Evolutionary conservation across 2,113 vertebrate species (phyloP), one percentile per base, ranked within the genome.

Genomic region (Brienomyrus longianalis): DNA sequence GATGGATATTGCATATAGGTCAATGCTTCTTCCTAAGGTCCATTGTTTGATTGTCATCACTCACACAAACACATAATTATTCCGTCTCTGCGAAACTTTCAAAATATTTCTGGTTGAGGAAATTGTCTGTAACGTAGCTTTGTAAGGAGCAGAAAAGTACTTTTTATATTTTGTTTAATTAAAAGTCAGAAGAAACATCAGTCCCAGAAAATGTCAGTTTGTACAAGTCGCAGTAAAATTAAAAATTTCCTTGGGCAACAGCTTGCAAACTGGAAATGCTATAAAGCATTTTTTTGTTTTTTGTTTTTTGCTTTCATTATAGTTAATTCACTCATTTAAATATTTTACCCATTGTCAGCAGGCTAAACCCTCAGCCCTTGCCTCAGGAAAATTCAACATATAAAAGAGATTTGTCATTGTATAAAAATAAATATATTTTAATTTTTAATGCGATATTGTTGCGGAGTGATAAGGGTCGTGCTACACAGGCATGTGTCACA

Each of bases 91-190:
- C 80, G 19, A 83, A 47, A 47, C 43, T 54, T n/a, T 54, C 27
- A 15, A 35, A 52, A 31, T 54, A 35, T 15, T 52, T 5, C 15
- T 35, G 51, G 5, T 56, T 51, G 1, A 7, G 4, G n/a, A 86
- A 86, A 52, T 27, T 1, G 3, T 54, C 17, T 86, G 6, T 86
- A 50, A 39, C 54, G 27, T 19, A 13, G 23, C 23, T 51, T 51
- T 51, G 11, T 39, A 10, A 86, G 27, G 47, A 47, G n/a, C 5
- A 51, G 27, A 35, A 54, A 86, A 8, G 27, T 54, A 86, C 31
- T 31, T 87, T 23, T 87, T 51, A 59, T 59, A 56, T 87, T 59
- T 87, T 43, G n/a, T 87, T 27, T 62, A 87, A 88, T 88, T 56
- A 62, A 66, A 88, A 35, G 39, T 87, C 85, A 56, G 50, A 54